Evolutionary conservation across 2,888 invertebrate species (phyloP).

Genomic region (Nebria salina): DNA sequence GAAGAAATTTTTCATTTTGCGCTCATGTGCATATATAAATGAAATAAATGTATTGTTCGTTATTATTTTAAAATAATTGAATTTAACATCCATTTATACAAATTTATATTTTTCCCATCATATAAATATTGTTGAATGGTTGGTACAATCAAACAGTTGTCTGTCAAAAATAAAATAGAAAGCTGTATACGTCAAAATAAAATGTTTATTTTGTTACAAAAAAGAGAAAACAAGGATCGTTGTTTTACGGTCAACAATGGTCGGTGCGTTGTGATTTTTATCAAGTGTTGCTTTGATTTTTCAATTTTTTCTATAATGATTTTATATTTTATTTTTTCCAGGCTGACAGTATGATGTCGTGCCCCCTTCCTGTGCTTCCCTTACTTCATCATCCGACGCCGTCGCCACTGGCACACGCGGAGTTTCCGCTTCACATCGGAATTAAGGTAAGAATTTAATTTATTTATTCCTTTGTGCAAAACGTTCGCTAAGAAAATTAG

Average conservation of each 20-base stretch:
- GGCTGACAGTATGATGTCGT: conserved; percentile 73
- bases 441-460: conserved; percentile 66
- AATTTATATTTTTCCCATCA: not conserved
- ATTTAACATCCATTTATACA: not conserved
- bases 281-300: not conserved
- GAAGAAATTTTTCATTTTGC: too few relatives aligned
- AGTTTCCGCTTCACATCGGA: conserved; percentile 71
- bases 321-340: conserved; percentile 54
- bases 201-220: not conserved
- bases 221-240: not conserved
- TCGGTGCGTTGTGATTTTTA: not conserved
- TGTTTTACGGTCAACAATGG: not conserved
- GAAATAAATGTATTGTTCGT: too few relatives aligned
- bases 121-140: not conserved
- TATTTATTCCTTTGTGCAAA: conserved; percentile 5
- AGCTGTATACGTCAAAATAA: not conserved
- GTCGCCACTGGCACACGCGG: conserved; percentile 67
- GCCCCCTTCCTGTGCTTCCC: conserved; percentile 71
- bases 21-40: too few relatives aligned
- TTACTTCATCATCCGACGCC: conserved; percentile 69
- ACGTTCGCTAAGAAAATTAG: conserved; percentile 3
- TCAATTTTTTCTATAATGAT: not conserved
- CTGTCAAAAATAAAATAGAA: not conserved
- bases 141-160: not conserved
- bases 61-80: not conserved